Evolutionary conservation across 1,140 invertebrate species (phyloP), one percentile per base, ranked within the genome.

Genomic region (Gryon sp.): DNA sequence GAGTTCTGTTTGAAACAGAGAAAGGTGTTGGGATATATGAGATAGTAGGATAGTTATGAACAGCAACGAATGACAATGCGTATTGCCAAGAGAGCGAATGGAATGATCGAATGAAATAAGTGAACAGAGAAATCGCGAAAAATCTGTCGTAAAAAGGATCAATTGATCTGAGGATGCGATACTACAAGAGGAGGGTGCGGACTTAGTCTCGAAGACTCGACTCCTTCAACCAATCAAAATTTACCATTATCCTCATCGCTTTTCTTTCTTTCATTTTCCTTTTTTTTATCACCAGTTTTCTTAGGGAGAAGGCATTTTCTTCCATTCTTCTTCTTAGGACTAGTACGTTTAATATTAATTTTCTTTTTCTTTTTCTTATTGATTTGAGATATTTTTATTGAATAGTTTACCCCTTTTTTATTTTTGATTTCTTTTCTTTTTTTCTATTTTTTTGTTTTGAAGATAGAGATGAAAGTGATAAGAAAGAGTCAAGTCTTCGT

Each of bases 1-100:
- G 72, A 87, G 85, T 87, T 86, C 86, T 87, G 86, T 87, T 87
- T 87, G 85, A 86, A 87, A 87, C 85, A 87, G 85, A 87, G 84
- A 87, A 87, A 87, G 81, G 84, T 87, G 86, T 87, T 85, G 70
- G 85, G 85, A 85, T 82, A 14, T 76, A 87, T 87, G 84, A 87
- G 80, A 86, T 78, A 84, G 79, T 83, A 83, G 84, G 81, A 82
- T 73, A 83, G 72, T 85, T 76, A 83, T 83, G 82, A 83, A 41
- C 79, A 80, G 69, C 82, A 82, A 83, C 80, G 80, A 73, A 77
- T 79, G 81, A 80, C 72, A 78, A 76, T 40, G 48, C 72, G 74
- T 78, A 75, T 76, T 83, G 70, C 68, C 45, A 74, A n/a, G n/a
- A n/a, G n/a, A n/a, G n/a, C 59, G 43, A 80, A 55, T 66, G 63